Evolutionary conservation across 1,140 invertebrate species (phyloP).

Genomic region (Sycophaga agraensis): DNA sequence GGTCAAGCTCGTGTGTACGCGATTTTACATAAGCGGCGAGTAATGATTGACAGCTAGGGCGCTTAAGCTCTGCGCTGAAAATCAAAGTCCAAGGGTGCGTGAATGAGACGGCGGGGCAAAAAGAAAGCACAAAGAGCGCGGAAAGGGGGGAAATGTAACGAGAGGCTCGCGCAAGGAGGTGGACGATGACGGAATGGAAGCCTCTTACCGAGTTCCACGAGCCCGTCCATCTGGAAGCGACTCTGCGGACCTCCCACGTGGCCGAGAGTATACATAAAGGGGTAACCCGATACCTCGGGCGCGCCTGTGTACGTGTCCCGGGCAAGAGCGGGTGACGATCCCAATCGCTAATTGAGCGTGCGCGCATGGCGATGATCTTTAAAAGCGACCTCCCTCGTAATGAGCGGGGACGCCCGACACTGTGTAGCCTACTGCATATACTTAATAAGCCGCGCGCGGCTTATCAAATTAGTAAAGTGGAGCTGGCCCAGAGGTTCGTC

Average conservation of each 20-base stretch:
- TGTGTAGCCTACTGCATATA: slow-evolving; percentile 18
- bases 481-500: no score
- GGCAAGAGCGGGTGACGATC: slow-evolving; percentile 45
- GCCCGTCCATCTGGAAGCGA: slow-evolving; percentile 50
- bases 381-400: slow-evolving; percentile 42
- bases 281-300: slow-evolving; percentile 42
- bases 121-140: background rate
- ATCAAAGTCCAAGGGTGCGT: no score
- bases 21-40: background rate
- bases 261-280: slow-evolving; percentile 17
- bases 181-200: slow-evolving; percentile 2
- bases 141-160: background rate
- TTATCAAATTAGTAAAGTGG: no score
- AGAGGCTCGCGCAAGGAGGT: background rate
- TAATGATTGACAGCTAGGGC: background rate
- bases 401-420: slow-evolving; percentile 40
- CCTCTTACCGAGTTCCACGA: slow-evolving; percentile 43
- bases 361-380: slow-evolving; percentile 45
- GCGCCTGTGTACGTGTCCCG: background rate
- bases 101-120: no score
- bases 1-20: no score
- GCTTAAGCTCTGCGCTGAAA: no score
- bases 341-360: slow-evolving; percentile 52
- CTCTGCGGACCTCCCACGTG: slow-evolving; percentile 51
- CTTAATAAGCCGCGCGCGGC: no score